Base-by-base conservation (phyloP, 2,888 invertebrate species). In the Volucella inanis region DNA sequence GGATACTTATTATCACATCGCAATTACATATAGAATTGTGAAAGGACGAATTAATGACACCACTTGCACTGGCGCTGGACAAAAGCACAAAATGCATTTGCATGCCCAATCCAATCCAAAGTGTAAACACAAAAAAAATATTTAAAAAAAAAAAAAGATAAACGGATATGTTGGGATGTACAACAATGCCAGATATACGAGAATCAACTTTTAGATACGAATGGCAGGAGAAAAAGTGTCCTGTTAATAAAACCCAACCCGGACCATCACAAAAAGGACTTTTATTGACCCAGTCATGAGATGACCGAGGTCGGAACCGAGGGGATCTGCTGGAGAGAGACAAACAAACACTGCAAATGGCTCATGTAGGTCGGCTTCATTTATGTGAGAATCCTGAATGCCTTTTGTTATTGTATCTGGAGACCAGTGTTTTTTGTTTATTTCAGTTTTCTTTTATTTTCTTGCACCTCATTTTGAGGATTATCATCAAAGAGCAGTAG, bases 1-100 rank as follows among this genome's bases (percentile, higher is more conserved):
- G 84, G 80, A 84, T 61, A 80, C 80, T 84, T 84, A 84, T 84
- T 84, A 84, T 84, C 84, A 71, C 80, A 76, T 84, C 61, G 80
- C 74, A 80, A 84, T 84, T 80, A 84, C 65, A 79, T 22, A 62
- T 76, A 75, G 75, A 80, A 84, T 83, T 83, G 65, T 71, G 45
- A 67, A 71, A 72, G 82, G 78, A 72, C 74, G 68, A 84, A 79
- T 79, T 75, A 79, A 84, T 80, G 78, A 55, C 72, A 82, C 72
- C 67, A 71, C 64, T 77, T 14, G 61, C 54, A 65, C 65, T 49
- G 49, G 15, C 59, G 64, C 74, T 67, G 61, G 22, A 22, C 22
- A 22, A 3, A 22, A 22, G 22, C 22, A 22, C 22, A 22, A 22
- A 22, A 22, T 22, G 3, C 22, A 22, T 3, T 4, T 22, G 18